A percentile compares a stretch with the other conserved stretches of the same genome.
Conservation (phyloP, 2,888 invertebrate species). For the Nysson spinosus region DNA sequence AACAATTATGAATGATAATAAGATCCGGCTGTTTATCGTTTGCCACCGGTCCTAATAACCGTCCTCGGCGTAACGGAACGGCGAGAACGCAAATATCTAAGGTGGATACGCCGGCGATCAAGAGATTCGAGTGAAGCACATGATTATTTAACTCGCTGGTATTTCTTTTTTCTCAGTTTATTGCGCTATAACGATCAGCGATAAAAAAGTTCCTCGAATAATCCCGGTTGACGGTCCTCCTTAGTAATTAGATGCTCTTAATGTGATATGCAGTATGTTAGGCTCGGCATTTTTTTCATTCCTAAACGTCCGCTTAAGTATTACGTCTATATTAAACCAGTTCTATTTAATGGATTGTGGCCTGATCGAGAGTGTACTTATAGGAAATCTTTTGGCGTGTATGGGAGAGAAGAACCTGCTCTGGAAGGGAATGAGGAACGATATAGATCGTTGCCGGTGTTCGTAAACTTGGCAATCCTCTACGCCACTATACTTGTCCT, state of each 20-base stretch:
- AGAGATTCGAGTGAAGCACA: not conserved
- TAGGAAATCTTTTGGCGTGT: conserved; percentile 8
- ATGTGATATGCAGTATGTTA: not conserved
- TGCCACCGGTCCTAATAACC: too few relatives aligned
- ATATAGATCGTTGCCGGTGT: conserved; percentile 40
- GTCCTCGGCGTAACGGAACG: too few relatives aligned
- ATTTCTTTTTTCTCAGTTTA: conserved; percentile 11
- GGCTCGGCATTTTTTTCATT: conserved; percentile 1
- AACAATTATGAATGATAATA: not conserved
- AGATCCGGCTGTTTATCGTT: too few relatives aligned
- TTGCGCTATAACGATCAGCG: not conserved
- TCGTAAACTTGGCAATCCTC: too few relatives aligned
- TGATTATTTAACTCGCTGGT: not conserved
- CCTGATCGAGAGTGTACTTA: not conserved
- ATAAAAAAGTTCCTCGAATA: conserved; percentile 13
- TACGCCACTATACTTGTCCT: conserved; percentile 13
- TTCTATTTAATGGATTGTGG: conserved; percentile 34
- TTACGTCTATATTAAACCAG: conserved; percentile 47
- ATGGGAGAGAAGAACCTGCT: conserved; percentile 29
- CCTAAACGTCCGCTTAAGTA: conserved; percentile 3
- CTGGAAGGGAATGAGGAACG: conserved; percentile 23
- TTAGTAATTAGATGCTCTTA: conserved; percentile 21
- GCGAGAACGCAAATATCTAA: too few relatives aligned
- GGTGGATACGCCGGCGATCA: not conserved
- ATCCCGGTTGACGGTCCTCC: conserved; percentile 5